These are phyloP conservation scores for Brachyhypopomus gauderio DNA, from an alignment of 2,113 vertebrate genomes.

Conservation along the genomic window DNA sequence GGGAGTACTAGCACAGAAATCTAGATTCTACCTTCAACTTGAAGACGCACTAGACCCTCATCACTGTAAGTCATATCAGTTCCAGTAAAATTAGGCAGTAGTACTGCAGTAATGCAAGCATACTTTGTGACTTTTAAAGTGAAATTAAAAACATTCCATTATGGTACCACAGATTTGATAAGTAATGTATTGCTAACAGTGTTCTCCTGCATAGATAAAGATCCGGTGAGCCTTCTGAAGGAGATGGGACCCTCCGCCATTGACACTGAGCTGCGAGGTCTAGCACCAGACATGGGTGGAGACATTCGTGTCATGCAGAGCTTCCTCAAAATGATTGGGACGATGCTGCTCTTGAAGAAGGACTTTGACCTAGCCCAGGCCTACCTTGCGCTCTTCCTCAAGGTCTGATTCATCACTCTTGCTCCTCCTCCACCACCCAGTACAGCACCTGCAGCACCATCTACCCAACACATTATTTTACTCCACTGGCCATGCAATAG, in stretches of 20 bases:
- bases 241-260: slow-evolving; percentile 80
- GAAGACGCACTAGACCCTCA: slow-evolving; percentile 76
- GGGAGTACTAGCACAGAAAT: slow-evolving; percentile 83
- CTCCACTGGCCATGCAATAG: too few species aligned
- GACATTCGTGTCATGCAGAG: slow-evolving; percentile 76
- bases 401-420: slow-evolving; percentile 72
- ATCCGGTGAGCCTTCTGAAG: slow-evolving; percentile 79
- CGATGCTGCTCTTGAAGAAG: slow-evolving; percentile 81
- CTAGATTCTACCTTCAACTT: slow-evolving; percentile 81
- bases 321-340: slow-evolving; percentile 85
- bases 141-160: not conserved
- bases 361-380: slow-evolving; percentile 94
- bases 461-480: too few species aligned
- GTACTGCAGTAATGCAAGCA: not conserved
- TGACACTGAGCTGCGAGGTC: slow-evolving; percentile 81
- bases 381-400: slow-evolving; percentile 90
- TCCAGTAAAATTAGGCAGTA: not conserved
- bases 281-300: slow-evolving; percentile 85
- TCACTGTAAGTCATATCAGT: slow-evolving; percentile 79
- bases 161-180: not conserved
- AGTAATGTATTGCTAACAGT: not conserved
- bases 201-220: slow-evolving; percentile 69
- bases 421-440: not conserved
- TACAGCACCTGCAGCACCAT: too few species aligned
- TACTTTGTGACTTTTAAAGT: not conserved